Conservation (phyloP, 2,113 vertebrate species). For the human (Homo sapiens) region DNA sequence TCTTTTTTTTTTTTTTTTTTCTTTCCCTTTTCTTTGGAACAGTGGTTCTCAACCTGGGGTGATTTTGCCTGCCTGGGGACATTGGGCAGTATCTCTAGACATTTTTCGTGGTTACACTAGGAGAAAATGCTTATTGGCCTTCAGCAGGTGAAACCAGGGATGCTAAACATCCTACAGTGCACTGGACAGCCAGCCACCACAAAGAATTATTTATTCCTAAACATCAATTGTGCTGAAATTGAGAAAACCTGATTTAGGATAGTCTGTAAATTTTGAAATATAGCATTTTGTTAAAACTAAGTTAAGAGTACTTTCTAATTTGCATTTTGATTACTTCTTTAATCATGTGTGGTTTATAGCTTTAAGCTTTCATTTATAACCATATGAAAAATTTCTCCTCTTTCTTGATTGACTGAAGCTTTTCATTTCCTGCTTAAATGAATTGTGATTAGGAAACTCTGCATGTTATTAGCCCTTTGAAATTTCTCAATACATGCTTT, state of each 20-base stretch:
- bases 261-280: not conserved
- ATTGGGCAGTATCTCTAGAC: not conserved
- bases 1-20: not conserved
- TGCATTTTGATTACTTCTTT: slow-evolving; percentile 54
- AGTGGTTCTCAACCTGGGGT: not conserved
- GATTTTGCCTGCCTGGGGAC: not conserved
- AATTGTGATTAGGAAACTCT: slow-evolving; percentile 45
- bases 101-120: not conserved
- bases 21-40: not conserved
- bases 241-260: not conserved
- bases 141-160: not conserved
- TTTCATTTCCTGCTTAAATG: slow-evolving; percentile 63
- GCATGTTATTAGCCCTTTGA: not conserved
- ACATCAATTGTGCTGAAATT: not conserved
- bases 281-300: slow-evolving; percentile 44
- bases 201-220: not conserved
- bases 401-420: slow-evolving; percentile 46
- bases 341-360: slow-evolving; percentile 25
- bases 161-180: not conserved
- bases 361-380: slow-evolving; percentile 15
- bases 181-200: too few relatives aligned
- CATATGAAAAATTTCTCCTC: not conserved
- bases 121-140: not conserved
- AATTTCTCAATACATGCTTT: not conserved
- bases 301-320: slow-evolving; percentile 37